Conservation (phyloP, 2,797 vertebrate genomes). For the Cetoscarus ocellatus region DNA sequence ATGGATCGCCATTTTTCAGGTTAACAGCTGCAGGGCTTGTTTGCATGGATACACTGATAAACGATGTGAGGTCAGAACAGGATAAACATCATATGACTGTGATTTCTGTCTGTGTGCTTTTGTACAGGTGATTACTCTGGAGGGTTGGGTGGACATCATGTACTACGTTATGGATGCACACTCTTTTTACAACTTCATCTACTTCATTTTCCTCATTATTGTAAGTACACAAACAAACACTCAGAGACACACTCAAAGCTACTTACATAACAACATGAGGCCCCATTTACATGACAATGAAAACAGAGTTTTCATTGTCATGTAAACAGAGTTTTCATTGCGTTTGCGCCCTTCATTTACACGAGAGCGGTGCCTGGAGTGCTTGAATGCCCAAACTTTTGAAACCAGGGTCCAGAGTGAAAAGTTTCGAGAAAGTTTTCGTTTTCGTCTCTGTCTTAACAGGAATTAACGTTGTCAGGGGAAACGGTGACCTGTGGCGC, state of each 20-base stretch:
- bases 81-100: background rate
- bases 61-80: conserved; percentile 4
- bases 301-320: too few species aligned
- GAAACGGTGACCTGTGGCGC: too few species aligned
- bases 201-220: conserved; percentile 88
- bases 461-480: too few species aligned
- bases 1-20: conserved; percentile 99
- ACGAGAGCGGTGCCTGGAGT: too few species aligned
- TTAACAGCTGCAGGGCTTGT: conserved; percentile 53
- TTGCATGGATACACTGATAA: background rate
- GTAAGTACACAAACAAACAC: conserved; percentile 67
- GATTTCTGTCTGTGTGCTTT: conserved; percentile 29
- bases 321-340: too few species aligned
- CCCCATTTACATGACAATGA: too few species aligned
- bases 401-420: too few species aligned
- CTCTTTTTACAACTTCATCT: conserved; percentile 91
- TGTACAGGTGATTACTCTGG: conserved; percentile 94
- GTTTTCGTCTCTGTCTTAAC: too few species aligned
- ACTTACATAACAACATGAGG: background rate
- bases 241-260: background rate
- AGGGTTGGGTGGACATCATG: conserved; percentile 99
- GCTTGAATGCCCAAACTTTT: too few species aligned
- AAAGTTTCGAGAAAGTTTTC: too few species aligned
- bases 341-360: too few species aligned
- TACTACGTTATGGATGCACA: conserved; percentile 99